These are phyloP conservation scores for Rhodophaea formosa DNA, from an alignment of 2,888 invertebrate species.

Conservation along the genomic window DNA sequence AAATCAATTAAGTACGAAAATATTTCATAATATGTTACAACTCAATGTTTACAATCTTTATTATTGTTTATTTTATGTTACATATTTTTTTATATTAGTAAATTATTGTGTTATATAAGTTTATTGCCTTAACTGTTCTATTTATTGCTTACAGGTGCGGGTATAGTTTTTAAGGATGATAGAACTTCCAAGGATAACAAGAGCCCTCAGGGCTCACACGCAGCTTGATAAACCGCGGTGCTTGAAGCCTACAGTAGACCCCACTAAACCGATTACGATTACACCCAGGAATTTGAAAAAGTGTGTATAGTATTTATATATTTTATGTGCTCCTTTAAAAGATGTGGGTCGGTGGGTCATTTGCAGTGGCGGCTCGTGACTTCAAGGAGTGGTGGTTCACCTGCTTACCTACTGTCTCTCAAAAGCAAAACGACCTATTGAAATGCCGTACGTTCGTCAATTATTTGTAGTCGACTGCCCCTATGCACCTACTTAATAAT, in stretches of 20 bases:
- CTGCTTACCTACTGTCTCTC: no score
- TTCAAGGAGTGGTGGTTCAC: no score
- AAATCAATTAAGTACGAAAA: background rate
- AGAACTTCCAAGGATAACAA: slow-evolving; percentile 83
- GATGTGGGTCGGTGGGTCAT: no score
- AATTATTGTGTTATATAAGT: slow-evolving; percentile 4
- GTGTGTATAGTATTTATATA: slow-evolving; percentile 40
- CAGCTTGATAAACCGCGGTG: slow-evolving; percentile 72
- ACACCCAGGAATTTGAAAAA: slow-evolving; percentile 48
- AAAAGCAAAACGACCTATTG: no score
- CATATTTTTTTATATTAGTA: slow-evolving; percentile 3
- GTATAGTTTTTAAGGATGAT: slow-evolving; percentile 40
- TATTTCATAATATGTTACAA: slow-evolving; percentile 15
- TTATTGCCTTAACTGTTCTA: background rate
- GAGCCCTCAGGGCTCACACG: slow-evolving; percentile 84
- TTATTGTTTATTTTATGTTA: background rate
- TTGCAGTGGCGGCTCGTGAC: no score
- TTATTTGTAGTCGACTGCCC: no score
- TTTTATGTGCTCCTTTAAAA: background rate
- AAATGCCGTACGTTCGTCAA: no score
- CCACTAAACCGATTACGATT: slow-evolving; percentile 35
- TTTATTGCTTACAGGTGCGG: slow-evolving; percentile 3
- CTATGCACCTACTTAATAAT: no score
- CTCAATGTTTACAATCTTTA: slow-evolving; percentile 4
- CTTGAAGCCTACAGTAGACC: slow-evolving; percentile 51